These are phyloP conservation scores for Sarcoramphus papa DNA, from an alignment of 2,797 vertebrate species.

Conservation along the genomic window DNA sequence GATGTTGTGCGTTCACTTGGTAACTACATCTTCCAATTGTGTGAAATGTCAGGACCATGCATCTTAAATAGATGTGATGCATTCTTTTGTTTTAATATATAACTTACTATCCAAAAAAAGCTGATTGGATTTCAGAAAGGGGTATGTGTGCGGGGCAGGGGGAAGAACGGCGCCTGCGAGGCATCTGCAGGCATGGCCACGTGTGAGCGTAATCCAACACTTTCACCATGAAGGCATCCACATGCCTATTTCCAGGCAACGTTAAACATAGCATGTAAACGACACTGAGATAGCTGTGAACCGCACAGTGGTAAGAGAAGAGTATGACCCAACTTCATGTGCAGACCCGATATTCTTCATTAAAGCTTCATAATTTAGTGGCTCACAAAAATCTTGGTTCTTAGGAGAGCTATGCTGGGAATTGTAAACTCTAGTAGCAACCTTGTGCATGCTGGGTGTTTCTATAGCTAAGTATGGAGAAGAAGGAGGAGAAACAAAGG, in stretches of 20 bases:
- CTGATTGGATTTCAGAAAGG: not conserved
- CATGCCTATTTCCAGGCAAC: not conserved
- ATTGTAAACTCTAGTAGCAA: not conserved
- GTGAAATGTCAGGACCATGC: not conserved
- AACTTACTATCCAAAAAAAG: not conserved
- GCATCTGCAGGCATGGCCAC: not conserved
- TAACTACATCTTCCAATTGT: rapidly evolving
- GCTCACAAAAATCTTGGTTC: not conserved
- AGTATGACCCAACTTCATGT: not conserved
- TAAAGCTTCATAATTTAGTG: not conserved
- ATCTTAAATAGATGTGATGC: not conserved
- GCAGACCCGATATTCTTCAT: not conserved
- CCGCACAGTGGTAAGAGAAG: not conserved
- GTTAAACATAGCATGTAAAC: not conserved
- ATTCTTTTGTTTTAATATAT: not conserved
- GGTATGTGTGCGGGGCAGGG: not conserved
- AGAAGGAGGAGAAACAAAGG: not conserved
- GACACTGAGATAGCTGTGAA: not conserved
- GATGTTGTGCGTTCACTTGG: not conserved
- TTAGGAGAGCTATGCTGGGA: not conserved
- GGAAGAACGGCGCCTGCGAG: not conserved
- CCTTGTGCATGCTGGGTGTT: not conserved
- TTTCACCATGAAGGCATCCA: not conserved
- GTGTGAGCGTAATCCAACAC: not conserved
- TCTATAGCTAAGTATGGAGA: not conserved